Base-by-base conservation (phyloP, 2,888 invertebrate genomes). In the Rhingia campestris region DNA sequence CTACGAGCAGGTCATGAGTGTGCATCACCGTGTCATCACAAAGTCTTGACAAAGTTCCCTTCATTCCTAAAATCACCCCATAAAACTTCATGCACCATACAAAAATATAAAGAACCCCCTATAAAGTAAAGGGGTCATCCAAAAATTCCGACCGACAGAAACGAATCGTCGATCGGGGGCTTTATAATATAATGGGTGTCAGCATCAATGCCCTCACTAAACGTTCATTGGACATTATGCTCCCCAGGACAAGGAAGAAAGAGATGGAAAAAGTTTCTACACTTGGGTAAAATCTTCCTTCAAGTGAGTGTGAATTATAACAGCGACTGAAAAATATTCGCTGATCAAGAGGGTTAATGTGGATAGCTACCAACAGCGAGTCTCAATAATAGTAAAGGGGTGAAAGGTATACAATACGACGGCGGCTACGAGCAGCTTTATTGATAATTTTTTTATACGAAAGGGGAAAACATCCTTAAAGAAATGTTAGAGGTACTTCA, bases 161-260 rank as follows among this genome's bases (percentile, higher is more conserved):
- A 35, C 12, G 6, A 56, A 49, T 64, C 90, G 90, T 91, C 81
- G 80, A 82, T 54, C 82, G 86, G 86, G 87, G 86, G 76, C 85
- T 63, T 76, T 88, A n/a, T 91, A 90, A 91, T 91, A 90, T 92
- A 70, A 70, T 85, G 92, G 95, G 95, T 94, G 95, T 94, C 94
- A 95, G 96, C 96, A 96, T 93, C 93, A 95, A 94, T 95, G 94
- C 92, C 93, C 96, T 96, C 96, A 95, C 96, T 95, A 94, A 87
- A 94, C 95, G 96, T 94, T 96, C 96, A 95, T 94, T 93, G 96
- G 93, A 94, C 84, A 95, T 94, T 95, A 93, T 94, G 96, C 96
- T 95, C 96, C 95, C 95, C 95, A 92, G 95, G 95, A 96, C 96
- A 95, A 96, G 95, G 95, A 95, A 93, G 92, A 86, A 59, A 43